Base-by-base conservation (phyloP, 1,140 invertebrate species). In the Elymnias hypermnestra region DNA sequence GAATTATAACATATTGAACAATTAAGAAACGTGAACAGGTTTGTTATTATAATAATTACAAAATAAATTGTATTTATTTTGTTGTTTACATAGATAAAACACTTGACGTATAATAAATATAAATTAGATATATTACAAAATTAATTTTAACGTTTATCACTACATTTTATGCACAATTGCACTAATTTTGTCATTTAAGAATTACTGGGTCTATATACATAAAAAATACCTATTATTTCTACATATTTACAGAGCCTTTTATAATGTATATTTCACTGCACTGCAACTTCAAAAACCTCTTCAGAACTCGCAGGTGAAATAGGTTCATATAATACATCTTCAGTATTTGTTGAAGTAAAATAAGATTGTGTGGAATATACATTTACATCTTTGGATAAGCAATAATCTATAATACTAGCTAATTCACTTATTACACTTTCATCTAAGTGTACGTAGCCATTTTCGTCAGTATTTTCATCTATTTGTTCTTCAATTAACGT, bases 371-470 rank as follows among this genome's bases (percentile, higher is more conserved):
- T 15, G 1, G 1, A 9, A 29, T 19, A 17, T 23, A 17, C 10
- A 3, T 26, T 21, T 10, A 23, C 7, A 35, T 54, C 45, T 31
- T 15, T 33, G 6, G 57, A 31, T 5, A 56, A 18, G 47, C 35
- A 56, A 31, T 56, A 43, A 38, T 66, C 57, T 26, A 72, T 64
- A 13, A 55, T 35, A 33, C 26, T 48, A 1, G 57, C 38, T 35
- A 78, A 38, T 26, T 64, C 53, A 17, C 21, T 44, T 15, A 73
- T 55, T 5, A 60, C 39, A 7, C 39, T 44, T 4, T 66, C 59
- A 49, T 71, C 58, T 26, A 76, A 51, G 6, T 53, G 61, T 3
- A 76, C 66, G 31, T 61, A 67, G 10, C 75, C 72, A 35, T 36
- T 48, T 38, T 59, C 37, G 36, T 78, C 55, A 3, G 63, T 55